Evolutionary conservation across 2,797 vertebrate genomes (phyloP), one percentile per base, ranked within the genome.

Genomic region (Chloroceryle inda): DNA sequence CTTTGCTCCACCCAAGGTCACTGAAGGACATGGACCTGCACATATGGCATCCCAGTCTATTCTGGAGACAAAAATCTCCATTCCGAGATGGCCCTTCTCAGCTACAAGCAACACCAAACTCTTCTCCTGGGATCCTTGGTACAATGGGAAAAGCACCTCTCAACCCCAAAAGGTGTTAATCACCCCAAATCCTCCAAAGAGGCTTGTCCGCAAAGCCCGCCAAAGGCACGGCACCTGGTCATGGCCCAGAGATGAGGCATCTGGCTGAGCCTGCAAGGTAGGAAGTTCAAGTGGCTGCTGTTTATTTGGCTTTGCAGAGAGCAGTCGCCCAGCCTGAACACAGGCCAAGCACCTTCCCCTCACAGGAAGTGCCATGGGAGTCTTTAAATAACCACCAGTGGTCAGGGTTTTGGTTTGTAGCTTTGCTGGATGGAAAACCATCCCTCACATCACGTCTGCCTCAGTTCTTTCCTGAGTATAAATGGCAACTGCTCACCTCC

Each of bases 351-450:
- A 91, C 91, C 96, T 96, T 97, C 85, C 73, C 96, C 83, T 31
- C 0, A 23, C 92, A 85, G 91, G 92, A 96, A 95, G 52, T 0
- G 0, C 61, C 8, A n/a, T 2, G 3, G 68, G 75, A 95, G 76
- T 56, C 95, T 95, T 96, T 94, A 97, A 97, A 96, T 96, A 96
- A 89, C 72, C 92, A 84, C 73, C 69, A 92, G 94, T 81, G 94
- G 94, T 92, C 85, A 91, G 68, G 61, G 62, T 22, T 91, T 81
- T 63, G 89, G 87, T 94, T 94, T 88, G 75, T 63, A 86, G 82
- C 82, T 88, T 40, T 3, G 16, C 77, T 88, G 89, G 91, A 53
- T 47, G 56, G 62, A 88, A 94, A 90, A 77, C 12, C 23, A 37
- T 8, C 56, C 71, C 64, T 80, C 45, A 31, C 13, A 37, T 73